A percentile compares a stretch with the other conserved stretches of the same genome.
Evolutionary conservation across 2,113 vertebrate species (phyloP).

Genomic region (Pollachius pollachius): DNA sequence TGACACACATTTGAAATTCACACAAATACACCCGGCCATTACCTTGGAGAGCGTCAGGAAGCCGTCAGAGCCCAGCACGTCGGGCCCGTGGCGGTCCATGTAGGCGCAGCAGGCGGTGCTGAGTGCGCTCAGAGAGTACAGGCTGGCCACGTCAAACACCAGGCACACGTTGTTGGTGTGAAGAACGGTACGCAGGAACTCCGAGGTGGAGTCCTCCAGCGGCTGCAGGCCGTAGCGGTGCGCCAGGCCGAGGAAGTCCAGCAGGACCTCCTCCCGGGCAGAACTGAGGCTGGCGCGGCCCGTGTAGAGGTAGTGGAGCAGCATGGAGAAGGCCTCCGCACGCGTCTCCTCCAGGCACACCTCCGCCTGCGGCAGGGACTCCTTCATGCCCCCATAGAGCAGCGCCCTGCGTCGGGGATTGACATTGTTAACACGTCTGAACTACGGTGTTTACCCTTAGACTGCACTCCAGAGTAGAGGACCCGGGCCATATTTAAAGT

Average conservation of each 20-base stretch:
- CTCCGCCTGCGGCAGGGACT: constrained; percentile 94
- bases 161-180: constrained; percentile 94
- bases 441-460: too few species aligned
- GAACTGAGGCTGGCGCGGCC: constrained; percentile 90
- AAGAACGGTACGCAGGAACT: constrained; percentile 94
- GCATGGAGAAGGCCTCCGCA: constrained; percentile 93
- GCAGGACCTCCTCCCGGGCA: constrained; percentile 90
- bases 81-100: constrained; percentile 93
- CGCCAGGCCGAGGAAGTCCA: constrained; percentile 94
- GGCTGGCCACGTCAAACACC: constrained; percentile 95
- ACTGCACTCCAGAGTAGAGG: too few species aligned
- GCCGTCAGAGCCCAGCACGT: constrained; percentile 88
- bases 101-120: constrained; percentile 91
- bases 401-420: constrained; percentile 78
- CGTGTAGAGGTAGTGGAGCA: constrained; percentile 95
- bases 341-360: constrained; percentile 92
- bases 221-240: constrained; percentile 97
- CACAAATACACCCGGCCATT: neutral
- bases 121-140: constrained; percentile 88
- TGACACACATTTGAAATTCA: too few species aligned
- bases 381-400: constrained; percentile 94
- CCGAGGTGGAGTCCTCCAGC: constrained; percentile 92
- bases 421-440: too few species aligned
- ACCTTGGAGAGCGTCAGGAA: constrained; percentile 95
- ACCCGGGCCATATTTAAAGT: too few species aligned